These are phyloP conservation scores for Agriopis aurantiaria DNA, from an alignment of 2,888 invertebrate genomes.

Conservation along the genomic window DNA sequence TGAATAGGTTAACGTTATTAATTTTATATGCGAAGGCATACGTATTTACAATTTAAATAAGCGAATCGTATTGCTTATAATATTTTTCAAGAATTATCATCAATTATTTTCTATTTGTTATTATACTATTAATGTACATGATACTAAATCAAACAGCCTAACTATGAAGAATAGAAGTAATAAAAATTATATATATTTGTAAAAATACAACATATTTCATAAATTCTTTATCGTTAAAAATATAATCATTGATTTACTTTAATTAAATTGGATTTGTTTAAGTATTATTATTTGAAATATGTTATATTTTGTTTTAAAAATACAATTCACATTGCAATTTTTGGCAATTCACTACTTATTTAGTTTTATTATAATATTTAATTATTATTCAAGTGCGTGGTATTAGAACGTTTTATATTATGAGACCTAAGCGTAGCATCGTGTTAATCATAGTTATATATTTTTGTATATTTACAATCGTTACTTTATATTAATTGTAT, in stretches of 20 bases:
- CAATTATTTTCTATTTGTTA: slow-evolving; percentile 23
- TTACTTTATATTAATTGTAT: slow-evolving; percentile 53
- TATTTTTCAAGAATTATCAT: slow-evolving; percentile 31
- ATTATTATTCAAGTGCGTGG: slow-evolving; percentile 42
- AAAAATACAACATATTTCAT: slow-evolving; percentile 27
- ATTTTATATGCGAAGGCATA: slow-evolving; percentile 56
- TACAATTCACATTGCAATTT: slow-evolving; percentile 51
- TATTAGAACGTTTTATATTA: slow-evolving; percentile 51
- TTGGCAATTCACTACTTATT: slow-evolving; percentile 55
- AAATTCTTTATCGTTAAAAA: slow-evolving; percentile 7
- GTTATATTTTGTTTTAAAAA: slow-evolving; percentile 47
- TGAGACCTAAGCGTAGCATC: slow-evolving; percentile 70
- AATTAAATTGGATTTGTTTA: slow-evolving; percentile 9
- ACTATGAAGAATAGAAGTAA: slow-evolving; percentile 12
- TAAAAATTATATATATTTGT: slow-evolving; percentile 8
- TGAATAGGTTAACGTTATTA: slow-evolving; percentile 55
- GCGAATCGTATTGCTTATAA: slow-evolving; percentile 77
- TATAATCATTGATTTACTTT: slow-evolving; percentile 13
- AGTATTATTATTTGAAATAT: slow-evolving; percentile 27
- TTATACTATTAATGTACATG: slow-evolving; percentile 31
- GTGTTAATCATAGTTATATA: slow-evolving; percentile 48
- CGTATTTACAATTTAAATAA: slow-evolving; percentile 63
- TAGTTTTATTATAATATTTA: slow-evolving; percentile 46
- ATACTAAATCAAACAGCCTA: slow-evolving; percentile 31
- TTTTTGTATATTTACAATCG: slow-evolving; percentile 60